A percentile compares a stretch with the other conserved stretches of the same genome.
Evolutionary conservation across 2,888 invertebrate genomes (phyloP).

Genomic region (Parnassius glacialis): DNA sequence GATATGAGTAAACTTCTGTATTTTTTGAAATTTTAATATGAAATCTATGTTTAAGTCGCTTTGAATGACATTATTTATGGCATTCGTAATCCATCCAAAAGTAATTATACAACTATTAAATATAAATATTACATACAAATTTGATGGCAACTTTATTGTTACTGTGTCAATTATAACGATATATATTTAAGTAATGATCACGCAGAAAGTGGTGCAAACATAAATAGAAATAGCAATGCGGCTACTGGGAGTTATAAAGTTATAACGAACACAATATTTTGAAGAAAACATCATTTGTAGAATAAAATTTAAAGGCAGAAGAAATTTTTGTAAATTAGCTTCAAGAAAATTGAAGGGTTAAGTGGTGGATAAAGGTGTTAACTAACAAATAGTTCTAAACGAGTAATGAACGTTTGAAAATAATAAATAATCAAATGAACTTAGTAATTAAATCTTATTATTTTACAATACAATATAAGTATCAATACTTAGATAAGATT

Average conservation of each 20-base stretch:
- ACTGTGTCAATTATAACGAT: neutral
- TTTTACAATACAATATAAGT: too few relatives aligned
- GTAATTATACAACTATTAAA: neutral
- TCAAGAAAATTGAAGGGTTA: slow-evolving; percentile 15
- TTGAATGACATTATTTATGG: neutral
- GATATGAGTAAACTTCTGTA: neutral
- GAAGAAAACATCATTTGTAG: neutral
- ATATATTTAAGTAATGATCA: neutral
- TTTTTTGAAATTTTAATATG: slow-evolving; percentile 1
- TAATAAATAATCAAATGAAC: too few relatives aligned
- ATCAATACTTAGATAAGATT: too few relatives aligned
- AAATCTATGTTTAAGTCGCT: slow-evolving; percentile 1
- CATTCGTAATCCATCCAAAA: neutral
- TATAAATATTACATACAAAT: neutral
- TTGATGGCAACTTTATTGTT: neutral
- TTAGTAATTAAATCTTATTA: too few relatives aligned
- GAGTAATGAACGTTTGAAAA: too few relatives aligned
- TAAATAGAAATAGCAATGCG: neutral
- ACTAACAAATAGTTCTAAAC: too few relatives aligned
- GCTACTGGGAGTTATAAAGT: slow-evolving; percentile 13
- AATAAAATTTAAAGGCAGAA: slow-evolving; percentile 14
- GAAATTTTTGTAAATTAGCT: slow-evolving; percentile 7
- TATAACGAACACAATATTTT: slow-evolving; percentile 15
- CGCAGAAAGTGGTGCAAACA: neutral
- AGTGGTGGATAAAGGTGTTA: too few relatives aligned